Evolutionary conservation across 2,888 invertebrate genomes (phyloP), one percentile per base, ranked within the genome.

Genomic region (Beris chalybata): DNA sequence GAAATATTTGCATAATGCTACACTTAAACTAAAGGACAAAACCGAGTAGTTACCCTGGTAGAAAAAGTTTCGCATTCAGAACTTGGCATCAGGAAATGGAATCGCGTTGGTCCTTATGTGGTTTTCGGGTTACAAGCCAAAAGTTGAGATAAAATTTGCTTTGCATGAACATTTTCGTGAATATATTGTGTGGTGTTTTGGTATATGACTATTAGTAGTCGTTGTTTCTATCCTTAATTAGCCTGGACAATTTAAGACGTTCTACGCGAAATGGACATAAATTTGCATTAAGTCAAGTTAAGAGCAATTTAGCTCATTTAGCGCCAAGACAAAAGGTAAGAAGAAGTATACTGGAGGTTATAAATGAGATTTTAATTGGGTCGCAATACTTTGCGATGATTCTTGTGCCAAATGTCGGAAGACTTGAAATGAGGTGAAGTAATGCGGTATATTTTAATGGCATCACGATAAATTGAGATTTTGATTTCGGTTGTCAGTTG

Each of bases 231-330:
- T 38, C 45, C 57, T 29, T 58, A 58, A 58, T 58, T 58, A 58
- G 45, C 22, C 45, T 58, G 45, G 44, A 30, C 13, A 58, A 58
- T 45, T 45, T 32, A 58, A 58, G 57, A 45, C 44, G 29, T 45
- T 58, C 45, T 45, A 44, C 44, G 57, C 12, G 45, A 57, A 59
- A 59, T 47, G 45, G 45, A 58, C 44, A 58, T 58, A 58, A 44
- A 58, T 58, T 58, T 47, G n/a, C 57, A 58, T 58, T 58, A 44
- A 58, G 57, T 29, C 57, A 45, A 58, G 45, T 45, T 45, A 45
- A 45, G 45, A 47, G 57, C 45, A 58, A 58, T 58, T 58, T 45
- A 31, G 57, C 47, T 47, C 45, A 45, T 58, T 38, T 58, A 58
- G 57, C 9, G 11, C 7, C 2, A 12, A 6, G 52, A n/a, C 30